Base-by-base conservation (phyloP, 2,797 vertebrate genomes). In the Tachyglossus aculeatus region DNA sequence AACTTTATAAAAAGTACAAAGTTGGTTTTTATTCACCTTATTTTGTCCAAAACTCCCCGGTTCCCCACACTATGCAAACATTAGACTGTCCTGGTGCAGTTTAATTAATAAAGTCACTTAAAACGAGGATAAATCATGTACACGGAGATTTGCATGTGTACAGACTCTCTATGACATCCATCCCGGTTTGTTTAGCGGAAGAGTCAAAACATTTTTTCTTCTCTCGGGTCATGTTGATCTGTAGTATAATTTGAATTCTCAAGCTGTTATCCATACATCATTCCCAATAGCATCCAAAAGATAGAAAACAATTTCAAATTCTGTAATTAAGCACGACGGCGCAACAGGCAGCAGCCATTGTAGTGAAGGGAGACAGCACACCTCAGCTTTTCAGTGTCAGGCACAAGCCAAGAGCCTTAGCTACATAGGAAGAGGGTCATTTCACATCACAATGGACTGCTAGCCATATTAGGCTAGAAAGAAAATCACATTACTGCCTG, bases 141-240 rank as follows among this genome's bases (percentile, higher is more conserved):
- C 27, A 9, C 4, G 4, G 66, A 74, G 79, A 51, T 71, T 36
- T 77, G 62, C 67, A 22, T 15, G 34, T 24, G 47, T 67, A 66
- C 27, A 2, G 71, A 25, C 52, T 64, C 78, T 77, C 67, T 69
- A 59, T 81, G 82, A 82, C 72, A 77, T 63, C 64, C 75, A 64
- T 78, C 68, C 82, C 19, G 22, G 74, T 78, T 80, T 86, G 65
- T 84, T 88, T 77, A 55, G 77, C 55, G 62, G 60, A 79, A 71
- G 37, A 84, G 74, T 81, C 86, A 81, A 86, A 89, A 89, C 80
- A 80, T 74, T 88, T 83, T 81, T 84, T 52, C 82, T 88, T 71
- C 70, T 75, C 87, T 57, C 4, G 44, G 80, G 81, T 73, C 81
- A 34, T 79, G 82, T 64, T 81, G 83, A 65, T 86, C 79, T 67